These are phyloP conservation scores for Oreochromis mossambicus DNA, from an alignment of 2,797 vertebrate genomes.

Conservation along the genomic window DNA sequence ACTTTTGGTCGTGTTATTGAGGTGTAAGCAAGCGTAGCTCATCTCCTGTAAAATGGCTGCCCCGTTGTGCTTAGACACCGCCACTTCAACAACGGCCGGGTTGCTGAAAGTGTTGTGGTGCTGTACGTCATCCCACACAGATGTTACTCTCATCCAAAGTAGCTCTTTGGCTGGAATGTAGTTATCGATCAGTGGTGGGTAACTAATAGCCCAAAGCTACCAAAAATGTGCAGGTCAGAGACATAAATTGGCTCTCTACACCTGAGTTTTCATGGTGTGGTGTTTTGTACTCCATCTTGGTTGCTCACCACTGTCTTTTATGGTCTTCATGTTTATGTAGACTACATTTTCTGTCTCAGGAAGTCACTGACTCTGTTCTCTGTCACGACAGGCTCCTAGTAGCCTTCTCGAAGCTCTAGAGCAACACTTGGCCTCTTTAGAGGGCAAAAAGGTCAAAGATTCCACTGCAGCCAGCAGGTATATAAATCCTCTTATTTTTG, in stretches of 20 bases:
- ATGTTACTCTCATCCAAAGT: conserved; percentile 58
- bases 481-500: background rate
- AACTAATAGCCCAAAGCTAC: conserved; percentile 14
- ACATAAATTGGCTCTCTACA: background rate
- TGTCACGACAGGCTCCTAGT: conserved; percentile 88
- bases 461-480: conserved; percentile 98
- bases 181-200: conserved; percentile 66
- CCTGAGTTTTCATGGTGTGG: background rate
- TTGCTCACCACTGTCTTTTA: conserved; percentile 63
- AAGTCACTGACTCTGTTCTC: conserved; percentile 37
- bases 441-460: conserved; percentile 99
- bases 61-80: conserved; percentile 59
- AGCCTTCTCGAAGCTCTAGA: conserved; percentile 99
- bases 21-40: conserved; percentile 49
- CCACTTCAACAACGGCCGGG: conserved; percentile 52
- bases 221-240: background rate
- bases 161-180: conserved; percentile 61
- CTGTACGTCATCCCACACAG: conserved; percentile 62
- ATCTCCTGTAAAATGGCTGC: conserved; percentile 61
- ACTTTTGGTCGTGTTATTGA: conserved; percentile 22
- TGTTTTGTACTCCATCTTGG: conserved; percentile 20
- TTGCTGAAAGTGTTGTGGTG: conserved; percentile 61
- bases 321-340: conserved; percentile 29
- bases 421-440: conserved; percentile 97
- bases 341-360: background rate